These are phyloP conservation scores for Alcis repandata DNA, from an alignment of 2,888 invertebrate species.

Conservation along the genomic window DNA sequence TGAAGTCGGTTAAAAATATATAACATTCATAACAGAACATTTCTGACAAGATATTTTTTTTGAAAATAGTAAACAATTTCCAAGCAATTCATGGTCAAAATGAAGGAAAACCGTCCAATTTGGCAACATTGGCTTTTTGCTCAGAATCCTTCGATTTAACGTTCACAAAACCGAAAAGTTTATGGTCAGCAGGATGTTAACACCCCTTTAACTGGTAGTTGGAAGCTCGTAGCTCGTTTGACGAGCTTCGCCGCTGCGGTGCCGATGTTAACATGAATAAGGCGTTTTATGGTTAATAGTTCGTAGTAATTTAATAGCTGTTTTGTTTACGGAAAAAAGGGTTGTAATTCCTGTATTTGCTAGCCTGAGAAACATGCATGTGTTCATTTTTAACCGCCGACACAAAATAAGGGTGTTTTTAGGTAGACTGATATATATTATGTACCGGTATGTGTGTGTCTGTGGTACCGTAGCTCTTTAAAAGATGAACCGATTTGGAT, in stretches of 20 bases:
- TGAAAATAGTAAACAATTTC: neutral
- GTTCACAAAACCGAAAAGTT: constrained; percentile 60
- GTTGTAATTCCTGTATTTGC: neutral
- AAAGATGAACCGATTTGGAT: too few relatives aligned
- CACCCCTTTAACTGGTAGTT: constrained; percentile 59
- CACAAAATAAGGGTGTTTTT: too few relatives aligned
- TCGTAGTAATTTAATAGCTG: constrained; percentile 8
- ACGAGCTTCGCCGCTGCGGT: constrained; percentile 42
- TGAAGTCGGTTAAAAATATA: too few relatives aligned
- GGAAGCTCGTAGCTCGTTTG: constrained; percentile 42
- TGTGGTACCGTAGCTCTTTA: too few relatives aligned
- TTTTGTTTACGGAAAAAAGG: neutral
- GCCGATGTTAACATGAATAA: constrained; percentile 14
- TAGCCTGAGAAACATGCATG: neutral
- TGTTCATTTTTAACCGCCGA: too few relatives aligned
- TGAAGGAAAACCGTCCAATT: constrained; percentile 15
- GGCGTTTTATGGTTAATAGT: constrained; percentile 6
- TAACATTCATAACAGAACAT: too few relatives aligned
- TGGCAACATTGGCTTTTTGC: constrained; percentile 28
- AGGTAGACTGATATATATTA: too few relatives aligned
- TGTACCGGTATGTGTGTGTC: too few relatives aligned
- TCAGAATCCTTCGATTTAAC: constrained; percentile 50
- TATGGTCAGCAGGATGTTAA: constrained; percentile 59
- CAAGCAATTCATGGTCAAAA: neutral
- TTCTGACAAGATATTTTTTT: neutral